These are phyloP conservation scores for Oenanthe melanoleuca DNA, from an alignment of 2,113 vertebrate genomes.

Conservation along the genomic window DNA sequence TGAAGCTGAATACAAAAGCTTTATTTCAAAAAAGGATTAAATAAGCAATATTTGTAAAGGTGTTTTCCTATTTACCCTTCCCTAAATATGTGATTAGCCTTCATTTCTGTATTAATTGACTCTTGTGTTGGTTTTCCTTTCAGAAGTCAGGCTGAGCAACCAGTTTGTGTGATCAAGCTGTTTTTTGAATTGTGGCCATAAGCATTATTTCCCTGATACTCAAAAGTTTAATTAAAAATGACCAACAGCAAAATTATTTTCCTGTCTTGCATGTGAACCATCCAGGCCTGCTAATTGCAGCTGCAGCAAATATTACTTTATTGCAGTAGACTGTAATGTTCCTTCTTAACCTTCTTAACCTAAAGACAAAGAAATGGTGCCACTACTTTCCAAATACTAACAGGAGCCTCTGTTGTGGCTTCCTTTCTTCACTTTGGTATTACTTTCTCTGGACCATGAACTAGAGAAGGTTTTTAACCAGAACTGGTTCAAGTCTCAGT, in stretches of 20 bases:
- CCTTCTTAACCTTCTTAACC: not conserved
- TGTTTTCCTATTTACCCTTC: not conserved
- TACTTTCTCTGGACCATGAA: not conserved
- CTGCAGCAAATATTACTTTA: not conserved
- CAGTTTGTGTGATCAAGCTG: not conserved
- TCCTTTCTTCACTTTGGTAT: not conserved
- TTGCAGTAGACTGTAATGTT: not conserved
- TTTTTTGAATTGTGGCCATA: not conserved
- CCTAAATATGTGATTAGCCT: not conserved
- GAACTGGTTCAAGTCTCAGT: not conserved
- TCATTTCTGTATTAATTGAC: not conserved
- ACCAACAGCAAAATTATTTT: not conserved
- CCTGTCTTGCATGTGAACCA: not conserved
- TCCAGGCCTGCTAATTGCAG: not conserved
- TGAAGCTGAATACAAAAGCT: not conserved
- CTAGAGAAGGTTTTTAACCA: not conserved
- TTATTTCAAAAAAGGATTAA: not conserved
- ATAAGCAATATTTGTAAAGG: not conserved
- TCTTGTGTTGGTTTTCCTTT: not conserved
- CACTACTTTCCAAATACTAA: not conserved
- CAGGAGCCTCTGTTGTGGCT: not conserved
- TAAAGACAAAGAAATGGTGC: not conserved
- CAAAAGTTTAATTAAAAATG: not conserved
- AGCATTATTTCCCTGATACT: not conserved
- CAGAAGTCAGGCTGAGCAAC: not conserved